Conservation (phyloP, 2,113 vertebrate genomes). For the Triplophysa rosa region DNA sequence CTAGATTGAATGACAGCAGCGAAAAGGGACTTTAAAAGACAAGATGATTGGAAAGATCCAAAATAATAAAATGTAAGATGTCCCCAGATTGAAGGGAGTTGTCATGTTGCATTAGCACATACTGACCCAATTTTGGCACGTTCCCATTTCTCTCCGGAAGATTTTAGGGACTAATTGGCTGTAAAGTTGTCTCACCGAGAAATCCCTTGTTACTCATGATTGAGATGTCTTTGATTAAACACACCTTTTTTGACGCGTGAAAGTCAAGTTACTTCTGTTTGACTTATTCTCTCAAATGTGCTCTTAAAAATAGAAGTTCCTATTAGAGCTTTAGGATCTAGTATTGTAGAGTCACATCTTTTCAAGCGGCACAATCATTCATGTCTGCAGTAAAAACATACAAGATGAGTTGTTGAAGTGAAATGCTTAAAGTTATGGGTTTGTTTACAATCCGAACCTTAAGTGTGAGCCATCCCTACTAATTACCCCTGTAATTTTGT, state of each 20-base stretch:
- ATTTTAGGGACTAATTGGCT: constrained; percentile 34
- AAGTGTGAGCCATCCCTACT: too few species aligned
- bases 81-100: constrained; percentile 16
- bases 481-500: not conserved
- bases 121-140: constrained; percentile 20
- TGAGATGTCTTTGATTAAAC: not conserved
- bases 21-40: constrained; percentile 2
- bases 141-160: constrained; percentile 15
- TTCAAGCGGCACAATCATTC: too few species aligned
- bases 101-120: constrained; percentile 5
- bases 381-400: too few species aligned
- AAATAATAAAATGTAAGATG: not conserved
- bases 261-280: not conserved
- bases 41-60: constrained; percentile 13
- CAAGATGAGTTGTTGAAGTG: too few species aligned
- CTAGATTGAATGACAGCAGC: not conserved
- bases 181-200: constrained; percentile 19
- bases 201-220: constrained; percentile 4
- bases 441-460: too few species aligned
- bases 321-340: too few species aligned
- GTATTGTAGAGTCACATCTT: too few species aligned
- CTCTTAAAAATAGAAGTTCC: too few species aligned
- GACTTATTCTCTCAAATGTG: too few species aligned
- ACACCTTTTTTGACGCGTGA: not conserved
- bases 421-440: too few species aligned